phyloP scores from a whole-genome alignment of 2,113 vertebrate species.

The Macrotis lagotis region DNA sequence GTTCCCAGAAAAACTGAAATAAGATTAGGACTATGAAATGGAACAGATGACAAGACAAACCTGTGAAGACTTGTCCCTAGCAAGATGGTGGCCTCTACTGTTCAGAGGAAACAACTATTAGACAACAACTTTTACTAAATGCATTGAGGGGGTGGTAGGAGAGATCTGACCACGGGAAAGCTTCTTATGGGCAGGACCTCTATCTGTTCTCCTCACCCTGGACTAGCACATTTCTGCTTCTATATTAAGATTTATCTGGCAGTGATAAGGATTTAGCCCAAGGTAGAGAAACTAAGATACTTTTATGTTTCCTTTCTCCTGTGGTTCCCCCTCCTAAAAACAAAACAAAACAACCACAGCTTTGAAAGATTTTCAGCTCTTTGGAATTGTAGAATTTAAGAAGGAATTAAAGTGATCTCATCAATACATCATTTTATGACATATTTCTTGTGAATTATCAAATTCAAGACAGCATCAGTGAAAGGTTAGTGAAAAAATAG shows the following conservation, averaged over 20 bases:
- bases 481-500: not conserved
- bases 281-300: not conserved
- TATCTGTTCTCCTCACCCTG: conserved; percentile 27
- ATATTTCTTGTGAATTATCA: not conserved
- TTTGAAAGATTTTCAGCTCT: conserved; percentile 41
- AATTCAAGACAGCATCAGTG: not conserved
- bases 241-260: not conserved
- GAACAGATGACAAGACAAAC: conserved; percentile 5
- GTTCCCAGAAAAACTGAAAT: not conserved
- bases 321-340: not conserved
- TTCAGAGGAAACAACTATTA: conserved; percentile 17
- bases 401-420: not conserved
- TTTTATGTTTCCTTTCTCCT: not conserved
- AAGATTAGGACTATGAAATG: not conserved
- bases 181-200: not conserved
- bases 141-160: not conserved
- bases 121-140: conserved; percentile 20
- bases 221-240: conserved; percentile 6
- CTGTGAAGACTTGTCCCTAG: conserved; percentile 15
- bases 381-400: conserved; percentile 8
- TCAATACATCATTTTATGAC: not conserved
- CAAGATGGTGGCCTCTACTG: not conserved
- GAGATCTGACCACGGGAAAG: not conserved
- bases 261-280: conserved; percentile 9
- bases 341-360: not conserved